Evolutionary conservation across 1,140 invertebrate genomes (phyloP).

Genomic region (Cherax quadricarinatus): DNA sequence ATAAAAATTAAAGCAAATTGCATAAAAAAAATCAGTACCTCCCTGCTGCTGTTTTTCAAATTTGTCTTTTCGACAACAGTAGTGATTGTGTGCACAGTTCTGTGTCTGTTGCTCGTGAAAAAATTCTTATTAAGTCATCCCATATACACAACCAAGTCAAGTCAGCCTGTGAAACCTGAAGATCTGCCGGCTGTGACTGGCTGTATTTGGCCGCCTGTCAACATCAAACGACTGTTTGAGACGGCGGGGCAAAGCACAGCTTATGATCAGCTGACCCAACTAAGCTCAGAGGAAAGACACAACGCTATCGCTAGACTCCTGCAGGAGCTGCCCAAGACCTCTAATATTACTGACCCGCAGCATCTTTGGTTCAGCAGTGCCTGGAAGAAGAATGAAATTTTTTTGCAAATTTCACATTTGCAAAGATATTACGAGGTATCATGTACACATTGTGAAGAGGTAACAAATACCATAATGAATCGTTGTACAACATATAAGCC

Average conservation of each 20-base stretch:
- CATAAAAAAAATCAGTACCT: neutral
- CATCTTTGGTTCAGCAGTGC: slow-evolving; percentile 12
- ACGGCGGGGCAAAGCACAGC: slow-evolving; percentile 28
- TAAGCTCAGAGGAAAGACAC: slow-evolving; percentile 4
- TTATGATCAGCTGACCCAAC: neutral
- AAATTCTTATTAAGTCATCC: slow-evolving; percentile 15
- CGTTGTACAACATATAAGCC: neutral
- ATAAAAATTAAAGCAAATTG: neutral
- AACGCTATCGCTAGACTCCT: slow-evolving; percentile 3
- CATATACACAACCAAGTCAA: slow-evolving; percentile 3
- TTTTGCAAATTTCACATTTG: neutral
- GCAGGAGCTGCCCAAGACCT: slow-evolving; percentile 5
- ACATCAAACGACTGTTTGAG: slow-evolving; percentile 13
- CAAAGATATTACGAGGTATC: too few relatives aligned
- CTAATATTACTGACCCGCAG: neutral
- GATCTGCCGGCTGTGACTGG: slow-evolving; percentile 12
- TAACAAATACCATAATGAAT: neutral
- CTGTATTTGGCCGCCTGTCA: slow-evolving; percentile 43
- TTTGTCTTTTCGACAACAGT: neutral
- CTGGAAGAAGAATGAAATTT: neutral
- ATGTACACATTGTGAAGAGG: too few relatives aligned
- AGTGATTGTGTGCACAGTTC: neutral
- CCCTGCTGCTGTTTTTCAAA: neutral
- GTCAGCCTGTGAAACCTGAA: neutral
- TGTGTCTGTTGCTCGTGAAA: neutral